Conservation (phyloP, 2,888 invertebrate genomes). For the Hyppa rectilinea region DNA sequence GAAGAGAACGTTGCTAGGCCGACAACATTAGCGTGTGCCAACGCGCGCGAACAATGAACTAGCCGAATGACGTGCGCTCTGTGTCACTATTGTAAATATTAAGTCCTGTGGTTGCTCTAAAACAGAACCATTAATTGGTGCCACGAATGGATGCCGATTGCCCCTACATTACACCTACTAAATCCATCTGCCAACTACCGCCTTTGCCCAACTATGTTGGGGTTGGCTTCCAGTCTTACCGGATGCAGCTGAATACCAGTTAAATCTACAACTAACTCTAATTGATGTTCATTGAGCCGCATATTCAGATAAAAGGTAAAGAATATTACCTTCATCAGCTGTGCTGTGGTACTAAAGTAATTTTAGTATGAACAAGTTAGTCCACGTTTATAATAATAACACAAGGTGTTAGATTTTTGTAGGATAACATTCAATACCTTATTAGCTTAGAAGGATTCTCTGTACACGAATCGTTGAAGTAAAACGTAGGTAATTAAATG, state of each 20-base stretch:
- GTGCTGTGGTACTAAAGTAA: background rate
- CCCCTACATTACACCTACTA: slow-evolving; percentile 1
- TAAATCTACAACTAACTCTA: slow-evolving; percentile 21
- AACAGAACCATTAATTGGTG: slow-evolving; percentile 52
- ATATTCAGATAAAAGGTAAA: background rate
- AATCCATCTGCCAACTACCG: too few relatives aligned
- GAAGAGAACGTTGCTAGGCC: slow-evolving; percentile 87
- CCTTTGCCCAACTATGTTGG: too few relatives aligned
- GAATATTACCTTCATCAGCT: background rate
- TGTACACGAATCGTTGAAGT: slow-evolving; percentile 58
- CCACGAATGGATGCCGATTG: slow-evolving; percentile 54
- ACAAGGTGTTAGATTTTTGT: slow-evolving; percentile 21
- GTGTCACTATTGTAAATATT: slow-evolving; percentile 74
- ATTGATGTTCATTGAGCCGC: slow-evolving; percentile 11
- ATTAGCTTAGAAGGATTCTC: slow-evolving; percentile 52
- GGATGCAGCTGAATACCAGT: too few relatives aligned
- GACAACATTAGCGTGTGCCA: slow-evolving; percentile 87
- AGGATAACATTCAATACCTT: slow-evolving; percentile 33
- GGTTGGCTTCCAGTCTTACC: too few relatives aligned
- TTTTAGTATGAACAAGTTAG: background rate
- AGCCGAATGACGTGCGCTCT: slow-evolving; percentile 81
- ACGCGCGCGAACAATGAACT: slow-evolving; percentile 89
- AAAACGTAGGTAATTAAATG: slow-evolving; percentile 63
- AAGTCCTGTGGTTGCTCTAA: slow-evolving; percentile 58
- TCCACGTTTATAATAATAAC: slow-evolving; percentile 2